Conservation (phyloP, 2,888 invertebrate genomes). For the Colletes collaris region DNA sequence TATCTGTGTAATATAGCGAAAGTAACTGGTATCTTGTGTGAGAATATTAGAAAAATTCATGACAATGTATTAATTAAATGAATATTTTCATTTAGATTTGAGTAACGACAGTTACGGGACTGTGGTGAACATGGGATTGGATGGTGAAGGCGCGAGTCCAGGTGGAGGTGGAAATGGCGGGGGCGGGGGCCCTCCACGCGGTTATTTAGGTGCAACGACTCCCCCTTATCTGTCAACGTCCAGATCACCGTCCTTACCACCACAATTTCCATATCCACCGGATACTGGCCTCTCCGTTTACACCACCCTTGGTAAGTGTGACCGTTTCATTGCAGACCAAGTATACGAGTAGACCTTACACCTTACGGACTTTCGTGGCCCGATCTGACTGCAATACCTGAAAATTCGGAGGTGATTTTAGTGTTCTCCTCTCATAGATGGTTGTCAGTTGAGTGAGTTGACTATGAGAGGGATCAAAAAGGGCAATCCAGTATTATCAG, state of each 20-base stretch:
- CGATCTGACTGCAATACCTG: no score
- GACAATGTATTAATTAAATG: background rate
- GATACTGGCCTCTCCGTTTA: constrained; percentile 93
- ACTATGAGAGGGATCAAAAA: no score
- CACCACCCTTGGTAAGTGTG: constrained; percentile 89
- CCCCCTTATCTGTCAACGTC: constrained; percentile 91
- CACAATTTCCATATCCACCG: constrained; percentile 89
- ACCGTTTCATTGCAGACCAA: background rate
- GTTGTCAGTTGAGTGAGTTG: no score
- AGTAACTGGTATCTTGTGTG: no score
- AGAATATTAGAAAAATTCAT: background rate
- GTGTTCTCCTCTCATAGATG: no score
- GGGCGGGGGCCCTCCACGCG: constrained; percentile 83
- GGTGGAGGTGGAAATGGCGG: constrained; percentile 85
- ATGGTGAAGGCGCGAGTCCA: constrained; percentile 90
- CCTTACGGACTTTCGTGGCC: no score
- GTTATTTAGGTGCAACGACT: constrained; percentile 88
- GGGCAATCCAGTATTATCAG: no score
- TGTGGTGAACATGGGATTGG: constrained; percentile 91
- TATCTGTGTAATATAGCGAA: no score
- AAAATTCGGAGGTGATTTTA: no score
- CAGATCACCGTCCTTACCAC: constrained; percentile 89
- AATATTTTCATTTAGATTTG: constrained; percentile 85
- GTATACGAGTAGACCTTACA: no score
- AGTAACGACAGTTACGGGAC: constrained; percentile 96